Percentiles rank a stretch among this genome's conserved stretches.
Evolutionary conservation across 2,113 vertebrate genomes (phyloP).

Genomic region (Progne subis): DNA sequence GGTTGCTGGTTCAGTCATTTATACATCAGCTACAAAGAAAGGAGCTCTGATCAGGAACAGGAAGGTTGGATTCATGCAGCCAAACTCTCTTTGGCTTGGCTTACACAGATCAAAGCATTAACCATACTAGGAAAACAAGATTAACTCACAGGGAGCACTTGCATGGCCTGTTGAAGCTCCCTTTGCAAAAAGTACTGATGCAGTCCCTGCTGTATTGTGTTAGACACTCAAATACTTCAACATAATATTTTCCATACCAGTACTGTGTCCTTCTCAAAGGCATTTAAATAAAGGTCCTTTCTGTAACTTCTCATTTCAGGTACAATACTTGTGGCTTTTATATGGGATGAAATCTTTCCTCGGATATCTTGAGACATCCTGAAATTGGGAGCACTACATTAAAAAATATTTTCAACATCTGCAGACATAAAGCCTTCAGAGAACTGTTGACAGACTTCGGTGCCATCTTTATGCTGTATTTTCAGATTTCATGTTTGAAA

Average conservation of each 20-base stretch:
- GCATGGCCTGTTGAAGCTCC: neutral
- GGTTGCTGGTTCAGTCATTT: neutral
- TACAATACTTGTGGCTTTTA: slow-evolving; percentile 53
- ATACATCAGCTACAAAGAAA: neutral
- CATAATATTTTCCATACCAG: neutral
- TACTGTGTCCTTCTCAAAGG: neutral
- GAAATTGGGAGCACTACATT: neutral
- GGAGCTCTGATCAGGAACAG: neutral
- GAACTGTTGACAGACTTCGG: neutral
- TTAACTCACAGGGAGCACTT: neutral
- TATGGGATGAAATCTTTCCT: slow-evolving; percentile 57
- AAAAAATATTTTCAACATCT: neutral
- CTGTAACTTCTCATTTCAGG: slow-evolving; percentile 39
- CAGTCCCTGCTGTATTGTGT: neutral
- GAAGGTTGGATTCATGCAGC: neutral
- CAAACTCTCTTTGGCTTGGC: neutral
- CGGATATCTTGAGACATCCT: neutral
- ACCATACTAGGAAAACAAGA: neutral
- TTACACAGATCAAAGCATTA: neutral
- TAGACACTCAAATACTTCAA: neutral
- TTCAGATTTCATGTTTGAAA: neutral
- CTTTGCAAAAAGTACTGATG: neutral
- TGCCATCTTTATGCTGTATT: neutral
- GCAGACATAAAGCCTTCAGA: neutral
- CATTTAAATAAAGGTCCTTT: neutral